These are phyloP conservation scores for Oxytorus armatus DNA, from an alignment of 2,888 invertebrate genomes.

Conservation along the genomic window DNA sequence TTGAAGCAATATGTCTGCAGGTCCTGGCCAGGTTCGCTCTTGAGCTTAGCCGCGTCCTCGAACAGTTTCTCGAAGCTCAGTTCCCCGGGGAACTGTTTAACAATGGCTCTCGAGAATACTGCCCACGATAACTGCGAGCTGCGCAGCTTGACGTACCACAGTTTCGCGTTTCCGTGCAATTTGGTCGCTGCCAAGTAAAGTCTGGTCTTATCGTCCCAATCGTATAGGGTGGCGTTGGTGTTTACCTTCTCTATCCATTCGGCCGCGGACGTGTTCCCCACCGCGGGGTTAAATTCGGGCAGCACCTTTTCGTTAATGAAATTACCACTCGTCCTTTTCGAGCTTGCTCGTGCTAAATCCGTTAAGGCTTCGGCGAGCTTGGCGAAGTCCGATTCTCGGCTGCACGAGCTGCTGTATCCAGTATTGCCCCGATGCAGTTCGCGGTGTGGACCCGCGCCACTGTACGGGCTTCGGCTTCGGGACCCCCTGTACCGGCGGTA, in stretches of 20 bases:
- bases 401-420: too few relatives aligned
- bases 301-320: constrained; percentile 66
- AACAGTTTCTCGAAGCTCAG: constrained; percentile 60
- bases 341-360: constrained; percentile 48
- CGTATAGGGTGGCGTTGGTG: constrained; percentile 48
- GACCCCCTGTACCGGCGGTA: too few relatives aligned
- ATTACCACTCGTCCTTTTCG: constrained; percentile 40
- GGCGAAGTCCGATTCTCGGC: constrained; percentile 48
- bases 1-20: constrained; percentile 62
- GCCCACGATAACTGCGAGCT: constrained; percentile 53
- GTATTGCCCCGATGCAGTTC: too few relatives aligned
- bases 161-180: constrained; percentile 61
- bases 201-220: constrained; percentile 62
- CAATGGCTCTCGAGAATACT: constrained; percentile 54
- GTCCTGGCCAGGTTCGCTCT: constrained; percentile 53
- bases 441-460: neutral
- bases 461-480: constrained; percentile 11
- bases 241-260: constrained; percentile 66
- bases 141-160: constrained; percentile 63
- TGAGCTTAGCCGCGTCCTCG: constrained; percentile 37
- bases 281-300: constrained; percentile 66
- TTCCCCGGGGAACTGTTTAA: constrained; percentile 62
- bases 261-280: constrained; percentile 40
- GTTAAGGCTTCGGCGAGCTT: constrained; percentile 57
- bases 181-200: constrained; percentile 62